Evolutionary conservation across 2,113 vertebrate genomes (phyloP).

Genomic region (Lamprologus callipterus): DNA sequence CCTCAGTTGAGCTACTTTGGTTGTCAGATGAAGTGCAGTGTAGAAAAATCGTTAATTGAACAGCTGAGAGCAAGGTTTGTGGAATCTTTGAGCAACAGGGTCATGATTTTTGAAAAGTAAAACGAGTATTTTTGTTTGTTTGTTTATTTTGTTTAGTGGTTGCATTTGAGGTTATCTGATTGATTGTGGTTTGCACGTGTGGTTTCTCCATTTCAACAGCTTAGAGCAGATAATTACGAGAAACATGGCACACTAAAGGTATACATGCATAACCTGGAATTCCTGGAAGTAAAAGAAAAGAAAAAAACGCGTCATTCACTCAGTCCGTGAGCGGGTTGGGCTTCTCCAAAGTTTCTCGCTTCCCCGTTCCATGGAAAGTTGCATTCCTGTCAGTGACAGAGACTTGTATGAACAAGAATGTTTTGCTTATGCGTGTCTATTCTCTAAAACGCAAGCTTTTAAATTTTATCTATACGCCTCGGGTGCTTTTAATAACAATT

Average conservation of each 20-base stretch:
- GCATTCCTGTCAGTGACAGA: neutral
- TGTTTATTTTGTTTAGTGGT: neutral
- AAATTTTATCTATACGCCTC: neutral
- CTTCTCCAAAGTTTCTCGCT: neutral
- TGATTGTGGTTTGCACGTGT: neutral
- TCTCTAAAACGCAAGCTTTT: neutral
- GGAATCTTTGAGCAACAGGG: neutral
- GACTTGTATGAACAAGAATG: slow-evolving; percentile 5
- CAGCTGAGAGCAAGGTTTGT: neutral
- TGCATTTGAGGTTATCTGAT: neutral
- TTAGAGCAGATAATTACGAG: neutral
- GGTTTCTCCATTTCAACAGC: neutral
- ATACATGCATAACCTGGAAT: neutral
- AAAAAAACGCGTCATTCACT: neutral
- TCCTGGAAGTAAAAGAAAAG: neutral
- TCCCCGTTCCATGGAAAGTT: neutral
- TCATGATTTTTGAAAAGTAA: neutral
- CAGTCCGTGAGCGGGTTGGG: neutral
- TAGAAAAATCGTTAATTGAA: neutral
- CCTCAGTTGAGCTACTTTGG: neutral
- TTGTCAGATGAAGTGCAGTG: neutral
- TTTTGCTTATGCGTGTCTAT: neutral
- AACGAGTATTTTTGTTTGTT: neutral
- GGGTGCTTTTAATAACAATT: neutral
- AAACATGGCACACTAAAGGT: neutral